Conservation (phyloP, 2,797 vertebrate genomes). For the Molossus alvarezi region DNA sequence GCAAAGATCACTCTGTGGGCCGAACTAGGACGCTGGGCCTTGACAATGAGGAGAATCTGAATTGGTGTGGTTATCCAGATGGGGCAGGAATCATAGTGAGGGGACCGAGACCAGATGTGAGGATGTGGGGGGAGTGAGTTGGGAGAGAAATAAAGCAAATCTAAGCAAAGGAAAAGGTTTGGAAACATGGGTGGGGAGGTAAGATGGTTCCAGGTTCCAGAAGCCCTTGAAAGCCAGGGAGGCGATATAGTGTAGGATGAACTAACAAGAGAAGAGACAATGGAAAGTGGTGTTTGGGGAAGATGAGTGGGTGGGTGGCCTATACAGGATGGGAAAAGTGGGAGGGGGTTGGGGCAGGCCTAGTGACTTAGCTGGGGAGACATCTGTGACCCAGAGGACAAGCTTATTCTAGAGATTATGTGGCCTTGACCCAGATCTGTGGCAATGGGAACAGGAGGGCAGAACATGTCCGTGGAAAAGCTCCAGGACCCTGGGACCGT, state of each 20-base stretch:
- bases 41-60: background rate
- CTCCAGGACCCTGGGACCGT: background rate
- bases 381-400: background rate
- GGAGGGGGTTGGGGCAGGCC: too few species aligned
- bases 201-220: background rate
- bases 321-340: background rate
- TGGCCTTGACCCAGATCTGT: slow-evolving; percentile 54
- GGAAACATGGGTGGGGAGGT: background rate
- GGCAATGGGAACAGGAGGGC: background rate
- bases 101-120: background rate
- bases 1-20: background rate
- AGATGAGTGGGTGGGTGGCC: background rate
- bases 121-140: background rate
- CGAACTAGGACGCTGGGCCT: background rate
- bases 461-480: background rate
- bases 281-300: background rate
- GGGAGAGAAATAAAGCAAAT: background rate
- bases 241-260: background rate
- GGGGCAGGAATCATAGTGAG: background rate
- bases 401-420: background rate
- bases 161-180: background rate
- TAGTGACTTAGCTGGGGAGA: background rate
- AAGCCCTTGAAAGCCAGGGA: background rate
- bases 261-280: background rate
- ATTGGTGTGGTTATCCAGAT: background rate